Conservation (phyloP, 2,113 vertebrate species). For the Ranitomeya imitator region DNA sequence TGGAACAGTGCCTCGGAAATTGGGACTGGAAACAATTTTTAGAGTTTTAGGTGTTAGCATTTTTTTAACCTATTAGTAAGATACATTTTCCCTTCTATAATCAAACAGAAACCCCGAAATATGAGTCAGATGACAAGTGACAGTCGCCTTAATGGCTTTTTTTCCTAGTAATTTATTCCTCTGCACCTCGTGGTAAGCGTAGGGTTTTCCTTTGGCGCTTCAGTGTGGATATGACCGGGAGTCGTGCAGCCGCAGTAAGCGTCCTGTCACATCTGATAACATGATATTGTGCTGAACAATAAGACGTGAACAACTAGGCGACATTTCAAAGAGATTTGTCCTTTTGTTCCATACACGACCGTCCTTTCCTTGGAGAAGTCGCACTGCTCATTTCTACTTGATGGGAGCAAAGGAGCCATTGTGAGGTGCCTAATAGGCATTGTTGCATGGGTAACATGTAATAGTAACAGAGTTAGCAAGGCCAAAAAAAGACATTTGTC, state of each 20-base stretch:
- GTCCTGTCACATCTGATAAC: slow-evolving; percentile 8
- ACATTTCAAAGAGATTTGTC: slow-evolving; percentile 40
- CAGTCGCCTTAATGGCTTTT: slow-evolving; percentile 28
- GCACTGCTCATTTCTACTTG: background rate
- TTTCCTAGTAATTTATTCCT: slow-evolving; percentile 13
- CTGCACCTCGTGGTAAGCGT: slow-evolving; percentile 8
- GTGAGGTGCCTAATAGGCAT: background rate
- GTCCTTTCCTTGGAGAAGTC: background rate
- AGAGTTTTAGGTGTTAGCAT: background rate
- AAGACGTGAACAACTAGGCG: slow-evolving; percentile 9
- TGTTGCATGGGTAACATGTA: background rate
- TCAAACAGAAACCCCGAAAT: background rate
- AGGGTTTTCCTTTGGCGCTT: background rate
- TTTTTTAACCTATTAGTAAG: background rate
- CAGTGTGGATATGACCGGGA: slow-evolving; percentile 5
- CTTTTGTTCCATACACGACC: background rate
- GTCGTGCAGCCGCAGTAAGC: slow-evolving; percentile 1
- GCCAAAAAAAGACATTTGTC: too few species aligned
- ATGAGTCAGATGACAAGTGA: slow-evolving; percentile 36
- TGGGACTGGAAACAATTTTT: background rate
- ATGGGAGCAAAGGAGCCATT: background rate
- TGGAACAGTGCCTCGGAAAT: too few species aligned
- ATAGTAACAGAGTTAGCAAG: too few species aligned
- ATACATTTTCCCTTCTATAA: slow-evolving; percentile 3
- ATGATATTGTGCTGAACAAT: slow-evolving; percentile 8